Percentiles rank a stretch among this genome's conserved stretches.
These are phyloP conservation scores for Oxyscelio sp. DNA, from an alignment of 2,888 invertebrate species.

Conservation along the genomic window DNA sequence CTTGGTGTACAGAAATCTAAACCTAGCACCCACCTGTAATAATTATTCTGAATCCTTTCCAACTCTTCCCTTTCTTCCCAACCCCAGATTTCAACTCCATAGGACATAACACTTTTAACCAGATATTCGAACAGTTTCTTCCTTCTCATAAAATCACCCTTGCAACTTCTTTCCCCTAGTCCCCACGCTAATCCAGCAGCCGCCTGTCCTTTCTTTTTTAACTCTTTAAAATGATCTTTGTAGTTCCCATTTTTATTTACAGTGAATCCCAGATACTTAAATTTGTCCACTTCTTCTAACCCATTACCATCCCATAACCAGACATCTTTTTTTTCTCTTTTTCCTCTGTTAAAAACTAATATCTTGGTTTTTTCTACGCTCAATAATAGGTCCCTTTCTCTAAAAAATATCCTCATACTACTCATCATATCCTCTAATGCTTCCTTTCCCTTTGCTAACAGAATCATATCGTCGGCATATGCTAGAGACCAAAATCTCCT, in stretches of 20 bases:
- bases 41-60: constrained; percentile 46
- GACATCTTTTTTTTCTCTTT: constrained; percentile 16
- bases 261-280: constrained; percentile 51
- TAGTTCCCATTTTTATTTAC: constrained; percentile 12
- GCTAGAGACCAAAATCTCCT: constrained; percentile 51
- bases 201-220: background rate
- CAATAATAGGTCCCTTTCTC: constrained; percentile 28
- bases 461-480: constrained; percentile 61
- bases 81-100: too few species aligned
- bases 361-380: constrained; percentile 60
- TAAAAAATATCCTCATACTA: constrained; percentile 20
- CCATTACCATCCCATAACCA: constrained; percentile 39
- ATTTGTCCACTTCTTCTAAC: constrained; percentile 26
- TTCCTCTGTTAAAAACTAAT: constrained; percentile 31
- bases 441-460: too few species aligned
- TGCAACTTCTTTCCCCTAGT: background rate
- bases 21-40: constrained; percentile 49
- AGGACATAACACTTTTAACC: too few species aligned
- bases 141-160: constrained; percentile 9
- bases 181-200: background rate
- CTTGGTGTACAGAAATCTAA: constrained; percentile 49
- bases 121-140: constrained; percentile 48
- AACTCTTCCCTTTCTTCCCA: constrained; percentile 50
- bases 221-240: background rate
- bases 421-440: constrained; percentile 41